These are phyloP conservation scores for Bettongia penicillata DNA, from an alignment of 2,113 vertebrate species.

Conservation along the genomic window DNA sequence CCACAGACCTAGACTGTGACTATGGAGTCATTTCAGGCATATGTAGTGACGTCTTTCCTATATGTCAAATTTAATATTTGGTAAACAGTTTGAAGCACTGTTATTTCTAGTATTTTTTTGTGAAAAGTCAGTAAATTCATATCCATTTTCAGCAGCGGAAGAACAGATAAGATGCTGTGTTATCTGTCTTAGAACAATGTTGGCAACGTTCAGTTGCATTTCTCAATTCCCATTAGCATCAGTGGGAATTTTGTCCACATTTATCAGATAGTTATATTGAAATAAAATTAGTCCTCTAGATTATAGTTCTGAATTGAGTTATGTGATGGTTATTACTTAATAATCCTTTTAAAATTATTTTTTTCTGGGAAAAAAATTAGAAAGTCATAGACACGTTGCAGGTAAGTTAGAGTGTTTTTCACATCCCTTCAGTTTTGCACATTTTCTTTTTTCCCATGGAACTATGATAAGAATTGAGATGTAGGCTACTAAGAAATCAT, in stretches of 20 bases:
- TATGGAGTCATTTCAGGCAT: not conserved
- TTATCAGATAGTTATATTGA: not conserved
- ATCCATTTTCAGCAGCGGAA: not conserved
- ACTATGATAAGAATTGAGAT: not conserved
- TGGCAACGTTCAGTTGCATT: not conserved
- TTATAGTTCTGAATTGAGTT: not conserved
- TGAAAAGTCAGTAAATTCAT: not conserved
- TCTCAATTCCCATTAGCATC: conserved; percentile 26
- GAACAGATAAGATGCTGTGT: not conserved
- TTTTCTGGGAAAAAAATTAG: not conserved
- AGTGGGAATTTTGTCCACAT: not conserved
- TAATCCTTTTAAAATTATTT: not conserved
- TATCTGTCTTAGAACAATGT: conserved; percentile 13
- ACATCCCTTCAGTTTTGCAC: not conserved
- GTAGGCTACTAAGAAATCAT: not conserved
- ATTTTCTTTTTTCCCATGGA: not conserved
- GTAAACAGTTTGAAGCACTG: not conserved
- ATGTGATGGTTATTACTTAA: not conserved
- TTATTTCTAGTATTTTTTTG: conserved; percentile 2
- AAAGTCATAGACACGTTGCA: not conserved
- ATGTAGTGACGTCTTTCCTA: not conserved
- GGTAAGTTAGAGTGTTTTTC: not conserved
- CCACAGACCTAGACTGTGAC: not conserved
- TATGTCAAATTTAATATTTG: not conserved
- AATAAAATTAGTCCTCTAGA: not conserved